Evolutionary conservation across 2,113 vertebrate species (phyloP).

Genomic region (Ploceus nigricollis): DNA sequence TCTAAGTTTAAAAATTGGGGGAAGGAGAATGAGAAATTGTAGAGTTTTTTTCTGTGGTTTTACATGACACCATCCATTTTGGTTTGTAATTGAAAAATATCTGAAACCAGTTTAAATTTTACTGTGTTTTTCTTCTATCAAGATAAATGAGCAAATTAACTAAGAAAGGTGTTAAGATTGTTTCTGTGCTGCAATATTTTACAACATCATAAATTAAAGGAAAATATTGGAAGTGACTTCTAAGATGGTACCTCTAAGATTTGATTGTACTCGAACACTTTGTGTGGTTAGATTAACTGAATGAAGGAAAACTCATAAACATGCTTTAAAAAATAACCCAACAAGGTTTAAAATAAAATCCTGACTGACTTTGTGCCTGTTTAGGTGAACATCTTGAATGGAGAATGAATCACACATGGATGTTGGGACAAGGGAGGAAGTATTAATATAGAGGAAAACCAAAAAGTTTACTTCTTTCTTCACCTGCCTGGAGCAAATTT

Average conservation of each 20-base stretch:
- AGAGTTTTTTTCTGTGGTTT: neutral
- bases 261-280: neutral
- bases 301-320: neutral
- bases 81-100: neutral
- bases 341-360: neutral
- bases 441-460: conserved; percentile 34
- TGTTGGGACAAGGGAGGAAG: neutral
- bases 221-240: neutral
- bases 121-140: neutral
- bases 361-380: neutral
- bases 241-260: neutral
- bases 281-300: neutral
- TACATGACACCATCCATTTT: neutral
- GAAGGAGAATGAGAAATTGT: neutral
- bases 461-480: conserved; percentile 31
- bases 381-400: conserved; percentile 1
- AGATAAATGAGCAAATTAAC: neutral
- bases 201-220: neutral
- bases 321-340: neutral
- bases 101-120: neutral
- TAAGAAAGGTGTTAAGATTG: neutral
- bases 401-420: conserved; percentile 40
- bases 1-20: neutral
- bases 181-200: neutral
- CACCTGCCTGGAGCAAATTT: conserved; percentile 43